Evolutionary conservation across 2,888 invertebrate genomes (phyloP), one percentile per base, ranked within the genome.

Genomic region (Aleiodes testaceus): DNA sequence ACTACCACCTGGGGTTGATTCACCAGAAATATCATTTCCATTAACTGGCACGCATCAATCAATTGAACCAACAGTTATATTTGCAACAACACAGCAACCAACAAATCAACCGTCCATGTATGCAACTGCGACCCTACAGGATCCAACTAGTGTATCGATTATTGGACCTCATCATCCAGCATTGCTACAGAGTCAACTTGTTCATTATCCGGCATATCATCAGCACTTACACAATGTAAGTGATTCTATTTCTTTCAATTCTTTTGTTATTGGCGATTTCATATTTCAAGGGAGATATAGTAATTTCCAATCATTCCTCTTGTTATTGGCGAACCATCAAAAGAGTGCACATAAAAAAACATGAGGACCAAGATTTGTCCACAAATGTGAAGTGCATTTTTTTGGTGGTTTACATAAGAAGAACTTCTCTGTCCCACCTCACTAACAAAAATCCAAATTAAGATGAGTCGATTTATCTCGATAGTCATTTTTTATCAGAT

Each of bases 1-100:
- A 12, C 79, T 89, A n/a, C 90, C 90, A 14, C 90, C 90, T 6
- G 90, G 90, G 3, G 89, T 90, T 0, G 90, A 90, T 77, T 82
- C 88, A 6, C 84, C 88, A 1, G 89, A 89, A 63, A 79, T 86
- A 52, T 81, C 87, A 1, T 88, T 85, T 50, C 71, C 83, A 5
- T 73, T 84, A 6, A 79, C 84, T 9, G 81, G 63, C 3, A 20
- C 12, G n/a, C 59, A 59, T 42, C 59, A 36, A 6, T 14, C 63
- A 2, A 73, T 85, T 11, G 84, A 85, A 47, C 79, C 84, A 5
- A 81, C 79, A 12, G 82, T 86, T 45, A 78, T 86, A 7, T 82
- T 85, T 63, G 70, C 77, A 9, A 76, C 83, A 5, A 79, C 82
- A 30, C 81, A 81, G 2, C 83, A 83, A 3, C 83, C 83, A 66